phyloP scores from a whole-genome alignment of 2,797 vertebrate genomes.

The Neosilurus hyrtlii region DNA sequence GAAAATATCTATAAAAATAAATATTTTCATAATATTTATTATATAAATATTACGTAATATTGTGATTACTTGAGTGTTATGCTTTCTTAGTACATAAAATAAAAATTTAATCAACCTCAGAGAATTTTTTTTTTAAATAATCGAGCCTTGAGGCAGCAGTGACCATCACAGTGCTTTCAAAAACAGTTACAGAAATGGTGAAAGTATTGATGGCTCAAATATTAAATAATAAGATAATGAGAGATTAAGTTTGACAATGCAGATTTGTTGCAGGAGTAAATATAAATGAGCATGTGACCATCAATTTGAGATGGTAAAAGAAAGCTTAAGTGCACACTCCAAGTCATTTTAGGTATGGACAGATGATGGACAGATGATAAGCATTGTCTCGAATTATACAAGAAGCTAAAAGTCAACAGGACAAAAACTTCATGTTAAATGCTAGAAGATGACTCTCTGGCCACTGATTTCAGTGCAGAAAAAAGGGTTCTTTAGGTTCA shows the following conservation, averaged over 20 bases:
- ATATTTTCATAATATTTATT: constrained; percentile 76
- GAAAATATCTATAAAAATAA: constrained; percentile 61
- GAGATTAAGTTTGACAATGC: too few relatives aligned
- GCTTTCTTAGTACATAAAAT: constrained; percentile 36
- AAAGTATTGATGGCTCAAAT: too few relatives aligned
- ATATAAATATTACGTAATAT: constrained; percentile 50
- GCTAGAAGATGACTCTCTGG: not conserved
- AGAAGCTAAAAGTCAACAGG: constrained; percentile 31
- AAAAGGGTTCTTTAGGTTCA: not conserved
- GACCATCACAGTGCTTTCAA: constrained; percentile 34
- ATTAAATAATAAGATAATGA: too few relatives aligned
- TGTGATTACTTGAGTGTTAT: constrained; percentile 33
- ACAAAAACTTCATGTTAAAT: not conserved
- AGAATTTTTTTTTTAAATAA: too few relatives aligned
- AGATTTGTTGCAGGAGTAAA: not conserved
- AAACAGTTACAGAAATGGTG: not conserved
- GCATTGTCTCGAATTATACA: constrained; percentile 32
- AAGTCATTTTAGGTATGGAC: constrained; percentile 74
- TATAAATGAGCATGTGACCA: not conserved
- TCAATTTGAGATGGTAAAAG: constrained; percentile 48
- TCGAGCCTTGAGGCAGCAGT: not conserved
- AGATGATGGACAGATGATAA: constrained; percentile 36
- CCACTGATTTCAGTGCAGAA: not conserved
- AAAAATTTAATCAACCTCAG: not conserved
- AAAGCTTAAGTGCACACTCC: constrained; percentile 58